Conservation (phyloP, 37 sponge, comb jelly and placozoan genomes). For the Hexactinellida sp. region DNA sequence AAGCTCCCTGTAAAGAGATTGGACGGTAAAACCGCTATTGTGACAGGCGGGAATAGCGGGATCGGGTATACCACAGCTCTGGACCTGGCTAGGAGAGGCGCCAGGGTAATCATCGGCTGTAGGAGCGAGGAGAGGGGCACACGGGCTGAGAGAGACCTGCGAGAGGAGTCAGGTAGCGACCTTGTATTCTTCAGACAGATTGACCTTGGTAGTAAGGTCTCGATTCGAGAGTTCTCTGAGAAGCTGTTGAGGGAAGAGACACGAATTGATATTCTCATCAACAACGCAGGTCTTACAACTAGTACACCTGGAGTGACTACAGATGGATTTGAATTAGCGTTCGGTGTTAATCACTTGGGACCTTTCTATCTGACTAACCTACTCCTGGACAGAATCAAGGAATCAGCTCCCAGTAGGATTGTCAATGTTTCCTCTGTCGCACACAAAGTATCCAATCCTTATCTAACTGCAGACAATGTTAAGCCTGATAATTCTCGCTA, state of each 20-base stretch:
- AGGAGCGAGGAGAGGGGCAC: conserved; percentile 25
- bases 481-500: neutral
- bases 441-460: neutral
- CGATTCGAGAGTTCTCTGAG: conserved; percentile 27
- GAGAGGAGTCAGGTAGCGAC: conserved; percentile 3
- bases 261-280: conserved; percentile 29
- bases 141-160: conserved; percentile 20
- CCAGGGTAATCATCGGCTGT: conserved; percentile 31
- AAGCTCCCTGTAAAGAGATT: neutral
- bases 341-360: conserved; percentile 37
- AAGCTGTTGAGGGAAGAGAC: conserved; percentile 19
- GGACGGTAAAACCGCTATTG: conserved; percentile 58
- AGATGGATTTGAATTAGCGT: conserved; percentile 30
- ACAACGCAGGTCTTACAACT: conserved; percentile 28
- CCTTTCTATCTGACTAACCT: conserved; percentile 35
- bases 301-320: conserved; percentile 5
- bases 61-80: conserved; percentile 40
- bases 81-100: conserved; percentile 36
- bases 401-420: conserved; percentile 27
- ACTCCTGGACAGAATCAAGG: conserved; percentile 23
- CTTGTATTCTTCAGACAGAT: conserved; percentile 21
- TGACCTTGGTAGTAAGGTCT: conserved; percentile 18
- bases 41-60: conserved; percentile 52
- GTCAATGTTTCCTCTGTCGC: conserved; percentile 26
- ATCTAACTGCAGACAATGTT: neutral